Conservation (phyloP, 37 sponge, comb jelly and placozoan genomes). For the Tethya wilhelma region DNA sequence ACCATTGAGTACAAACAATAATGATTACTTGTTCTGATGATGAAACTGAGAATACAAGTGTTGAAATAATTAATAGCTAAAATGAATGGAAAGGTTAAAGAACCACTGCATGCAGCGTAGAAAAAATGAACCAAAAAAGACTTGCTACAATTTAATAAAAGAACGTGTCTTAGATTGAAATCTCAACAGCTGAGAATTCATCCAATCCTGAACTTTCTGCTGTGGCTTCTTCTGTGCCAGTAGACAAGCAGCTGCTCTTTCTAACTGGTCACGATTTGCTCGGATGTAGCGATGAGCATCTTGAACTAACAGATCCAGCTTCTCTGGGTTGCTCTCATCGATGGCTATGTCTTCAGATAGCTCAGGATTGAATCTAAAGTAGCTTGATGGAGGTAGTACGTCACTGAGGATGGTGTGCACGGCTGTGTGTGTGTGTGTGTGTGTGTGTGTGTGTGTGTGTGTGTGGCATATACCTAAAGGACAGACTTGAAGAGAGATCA, state of each 20-base stretch:
- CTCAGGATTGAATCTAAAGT: conserved; percentile 86
- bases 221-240: conserved; percentile 16
- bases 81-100: not conserved
- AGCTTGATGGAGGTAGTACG: conserved; percentile 59
- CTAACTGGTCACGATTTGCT: not conserved
- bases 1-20: no score
- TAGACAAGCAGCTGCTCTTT: conserved; percentile 25
- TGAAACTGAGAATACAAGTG: no score
- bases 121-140: no score
- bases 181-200: conserved; percentile 18
- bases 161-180: not conserved
- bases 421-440: conserved; percentile 33
- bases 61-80: no score
- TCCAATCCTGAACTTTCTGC: conserved; percentile 32
- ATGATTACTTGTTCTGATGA: no score
- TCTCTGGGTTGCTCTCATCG: conserved; percentile 72
- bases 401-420: conserved; percentile 78
- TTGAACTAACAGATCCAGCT: conserved; percentile 54
- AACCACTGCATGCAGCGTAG: not conserved
- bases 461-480: no score
- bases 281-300: conserved; percentile 57
- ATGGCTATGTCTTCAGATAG: conserved; percentile 71
- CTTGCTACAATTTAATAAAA: not conserved
- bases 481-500: not conserved
- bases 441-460: not conserved